Conservation (phyloP, 2,888 invertebrate species). For the Geophilus truncorum region DNA sequence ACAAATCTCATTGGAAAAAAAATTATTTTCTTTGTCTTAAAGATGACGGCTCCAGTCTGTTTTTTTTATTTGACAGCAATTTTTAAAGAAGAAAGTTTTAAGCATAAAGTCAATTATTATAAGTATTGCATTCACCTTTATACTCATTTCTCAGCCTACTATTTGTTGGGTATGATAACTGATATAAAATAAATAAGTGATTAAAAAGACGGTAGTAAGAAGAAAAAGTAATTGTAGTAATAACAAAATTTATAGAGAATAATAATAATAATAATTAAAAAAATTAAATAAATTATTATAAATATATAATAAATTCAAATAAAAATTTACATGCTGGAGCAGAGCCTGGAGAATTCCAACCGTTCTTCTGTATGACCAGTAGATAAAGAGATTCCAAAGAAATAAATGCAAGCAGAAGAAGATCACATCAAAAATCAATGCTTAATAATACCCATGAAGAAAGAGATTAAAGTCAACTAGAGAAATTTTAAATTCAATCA, state of each 20-base stretch:
- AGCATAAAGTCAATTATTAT: background rate
- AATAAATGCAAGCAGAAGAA: background rate
- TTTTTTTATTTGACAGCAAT: background rate
- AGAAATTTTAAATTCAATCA: background rate
- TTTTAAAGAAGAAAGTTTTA: background rate
- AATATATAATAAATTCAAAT: conserved; percentile 22
- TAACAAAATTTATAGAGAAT: background rate
- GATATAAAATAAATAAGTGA: background rate
- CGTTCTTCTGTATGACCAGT: background rate
- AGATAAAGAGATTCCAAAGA: background rate
- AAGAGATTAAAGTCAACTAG: background rate
- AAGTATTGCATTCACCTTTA: background rate
- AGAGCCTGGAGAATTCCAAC: background rate
- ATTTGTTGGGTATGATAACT: conserved; percentile 9
- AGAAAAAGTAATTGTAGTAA: background rate
- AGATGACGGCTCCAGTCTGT: background rate
- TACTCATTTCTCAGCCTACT: background rate
- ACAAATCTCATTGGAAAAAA: background rate
- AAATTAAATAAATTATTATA: conserved; percentile 31
- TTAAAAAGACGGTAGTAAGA: conserved; percentile 11
- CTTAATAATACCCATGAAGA: background rate
- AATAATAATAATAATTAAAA: conserved; percentile 23
- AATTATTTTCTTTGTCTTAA: background rate
- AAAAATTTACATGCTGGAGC: conserved; percentile 5
- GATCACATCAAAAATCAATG: background rate